Evolutionary conservation across 2,113 vertebrate genomes (phyloP).

Genomic region (Thamnophis sirtalis): DNA sequence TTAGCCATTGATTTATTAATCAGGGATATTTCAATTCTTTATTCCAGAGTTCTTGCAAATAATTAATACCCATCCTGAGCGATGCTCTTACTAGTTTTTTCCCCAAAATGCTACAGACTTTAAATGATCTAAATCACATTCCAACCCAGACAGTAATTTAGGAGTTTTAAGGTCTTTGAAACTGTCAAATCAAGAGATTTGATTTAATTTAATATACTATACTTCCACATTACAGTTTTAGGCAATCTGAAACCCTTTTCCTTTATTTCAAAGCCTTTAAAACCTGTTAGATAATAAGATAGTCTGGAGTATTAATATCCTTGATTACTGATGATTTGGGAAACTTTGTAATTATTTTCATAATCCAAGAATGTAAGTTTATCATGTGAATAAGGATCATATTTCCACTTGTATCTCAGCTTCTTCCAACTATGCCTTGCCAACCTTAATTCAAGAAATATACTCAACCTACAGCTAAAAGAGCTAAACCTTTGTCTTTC

Average conservation of each 20-base stretch:
- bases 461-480: not conserved
- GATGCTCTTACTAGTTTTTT: not conserved
- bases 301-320: not conserved
- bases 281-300: not conserved
- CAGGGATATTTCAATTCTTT: not conserved
- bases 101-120: not conserved
- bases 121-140: not conserved
- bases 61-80: not conserved
- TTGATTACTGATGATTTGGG: not conserved
- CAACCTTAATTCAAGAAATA: not conserved
- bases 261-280: not conserved
- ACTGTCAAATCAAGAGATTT: not conserved
- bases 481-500: not conserved
- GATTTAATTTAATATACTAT: not conserved
- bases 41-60: not conserved
- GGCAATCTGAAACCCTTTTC: not conserved
- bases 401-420: not conserved
- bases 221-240: not conserved
- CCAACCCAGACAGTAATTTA: not conserved
- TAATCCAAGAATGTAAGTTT: not conserved
- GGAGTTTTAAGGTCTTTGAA: not conserved
- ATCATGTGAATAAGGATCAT: not conserved
- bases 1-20: not conserved
- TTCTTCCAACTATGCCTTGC: not conserved
- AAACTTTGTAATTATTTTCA: not conserved